Conservation (phyloP, 1,140 invertebrate species). For the Lethrus apterus region DNA sequence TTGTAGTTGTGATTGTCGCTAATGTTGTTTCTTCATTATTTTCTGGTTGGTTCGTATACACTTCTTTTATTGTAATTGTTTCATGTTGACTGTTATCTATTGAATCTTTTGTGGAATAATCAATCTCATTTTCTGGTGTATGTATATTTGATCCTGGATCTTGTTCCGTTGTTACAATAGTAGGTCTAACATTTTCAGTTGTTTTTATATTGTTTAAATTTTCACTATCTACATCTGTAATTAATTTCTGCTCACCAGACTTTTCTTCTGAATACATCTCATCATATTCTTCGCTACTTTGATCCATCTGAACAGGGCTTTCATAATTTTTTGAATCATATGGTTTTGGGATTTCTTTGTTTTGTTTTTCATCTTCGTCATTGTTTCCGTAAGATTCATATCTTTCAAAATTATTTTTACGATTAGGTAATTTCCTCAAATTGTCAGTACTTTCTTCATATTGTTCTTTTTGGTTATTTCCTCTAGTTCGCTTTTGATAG, state of each 20-base stretch:
- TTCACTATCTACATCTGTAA: not conserved
- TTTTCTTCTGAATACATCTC: not conserved
- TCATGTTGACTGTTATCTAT: slow-evolving; percentile 2
- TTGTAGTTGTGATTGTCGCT: slow-evolving; percentile 22
- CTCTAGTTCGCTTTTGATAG: not conserved
- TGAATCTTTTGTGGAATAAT: slow-evolving; percentile 26
- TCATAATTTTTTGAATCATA: too few relatives aligned
- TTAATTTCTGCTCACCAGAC: not conserved
- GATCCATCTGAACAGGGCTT: too few relatives aligned
- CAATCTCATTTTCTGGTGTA: slow-evolving; percentile 32
- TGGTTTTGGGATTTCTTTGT: too few relatives aligned
- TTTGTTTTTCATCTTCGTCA: not conserved
- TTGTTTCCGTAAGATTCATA: not conserved
- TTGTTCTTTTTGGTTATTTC: not conserved
- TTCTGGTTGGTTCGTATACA: slow-evolving; percentile 5
- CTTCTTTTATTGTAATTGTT: slow-evolving; percentile 15
- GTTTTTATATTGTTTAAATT: too few relatives aligned
- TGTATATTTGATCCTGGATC: slow-evolving; percentile 11
- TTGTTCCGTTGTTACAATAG: slow-evolving; percentile 5
- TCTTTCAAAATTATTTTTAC: not conserved
- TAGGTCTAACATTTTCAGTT: too few relatives aligned
- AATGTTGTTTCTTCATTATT: slow-evolving; percentile 13
- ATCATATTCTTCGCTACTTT: too few relatives aligned
- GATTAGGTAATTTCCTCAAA: not conserved
- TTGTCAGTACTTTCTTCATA: too few relatives aligned